phyloP scores from a whole-genome alignment of 2,888 invertebrate species.

The Saturnia pavonia region DNA sequence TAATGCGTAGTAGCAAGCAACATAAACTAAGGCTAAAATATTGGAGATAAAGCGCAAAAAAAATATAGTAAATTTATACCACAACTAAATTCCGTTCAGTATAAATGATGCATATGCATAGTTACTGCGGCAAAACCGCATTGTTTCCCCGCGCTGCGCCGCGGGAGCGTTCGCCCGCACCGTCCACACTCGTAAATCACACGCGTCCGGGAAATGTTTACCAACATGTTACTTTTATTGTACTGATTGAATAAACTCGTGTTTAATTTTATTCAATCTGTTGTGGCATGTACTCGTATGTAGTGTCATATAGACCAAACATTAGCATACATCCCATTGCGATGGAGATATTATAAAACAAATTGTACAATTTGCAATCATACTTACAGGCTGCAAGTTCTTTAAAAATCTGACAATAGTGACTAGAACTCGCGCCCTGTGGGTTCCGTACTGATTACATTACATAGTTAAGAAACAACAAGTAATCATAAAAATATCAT shows the following conservation, averaged over 20 bases:
- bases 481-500: too few relatives aligned
- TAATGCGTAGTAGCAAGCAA: too few relatives aligned
- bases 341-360: too few relatives aligned
- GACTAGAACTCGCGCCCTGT: too few relatives aligned
- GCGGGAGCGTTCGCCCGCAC: neutral
- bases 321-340: neutral
- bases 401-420: too few relatives aligned
- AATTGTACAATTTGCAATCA: too few relatives aligned
- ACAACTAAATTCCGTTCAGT: neutral
- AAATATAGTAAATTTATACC: neutral
- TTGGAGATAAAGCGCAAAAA: neutral
- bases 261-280: neutral
- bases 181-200: neutral
- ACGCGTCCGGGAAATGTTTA: neutral
- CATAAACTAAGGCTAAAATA: neutral
- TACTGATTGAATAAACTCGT: neutral
- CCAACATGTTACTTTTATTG: neutral
- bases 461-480: too few relatives aligned
- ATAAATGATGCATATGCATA: neutral
- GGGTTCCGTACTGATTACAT: too few relatives aligned
- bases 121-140: constrained; percentile 5
- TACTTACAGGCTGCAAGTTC: too few relatives aligned
- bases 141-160: neutral
- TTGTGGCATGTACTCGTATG: neutral
- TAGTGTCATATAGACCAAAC: neutral